Conservation (phyloP, 2,888 invertebrate species). For the Lasioglossum oenotherae region DNA sequence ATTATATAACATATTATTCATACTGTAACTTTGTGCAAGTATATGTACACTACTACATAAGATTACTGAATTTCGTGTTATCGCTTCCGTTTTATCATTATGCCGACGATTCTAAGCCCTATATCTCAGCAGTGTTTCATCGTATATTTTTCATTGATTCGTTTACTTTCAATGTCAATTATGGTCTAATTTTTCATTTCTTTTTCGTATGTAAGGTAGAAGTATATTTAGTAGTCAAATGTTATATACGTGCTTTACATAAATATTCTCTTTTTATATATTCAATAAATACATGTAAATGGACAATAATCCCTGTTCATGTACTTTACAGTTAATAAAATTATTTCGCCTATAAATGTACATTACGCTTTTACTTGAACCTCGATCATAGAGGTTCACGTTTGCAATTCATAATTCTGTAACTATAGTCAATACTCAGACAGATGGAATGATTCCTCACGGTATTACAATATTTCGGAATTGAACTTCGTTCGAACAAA, state of each 20-base stretch:
- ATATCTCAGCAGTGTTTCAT: background rate
- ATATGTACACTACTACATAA: slow-evolving; percentile 22
- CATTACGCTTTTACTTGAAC: slow-evolving; percentile 36
- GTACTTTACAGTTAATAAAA: slow-evolving; percentile 42
- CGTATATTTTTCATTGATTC: background rate
- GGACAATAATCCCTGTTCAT: slow-evolving; percentile 28
- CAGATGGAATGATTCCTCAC: slow-evolving; percentile 64
- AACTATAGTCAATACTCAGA: slow-evolving; percentile 30
- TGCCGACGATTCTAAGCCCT: background rate
- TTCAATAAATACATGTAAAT: slow-evolving; percentile 34
- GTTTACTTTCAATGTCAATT: slow-evolving; percentile 25
- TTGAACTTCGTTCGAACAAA: slow-evolving; percentile 37
- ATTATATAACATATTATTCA: slow-evolving; percentile 12
- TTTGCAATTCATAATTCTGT: slow-evolving; percentile 38
- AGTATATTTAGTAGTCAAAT: slow-evolving; percentile 30
- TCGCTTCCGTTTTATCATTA: background rate
- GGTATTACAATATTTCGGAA: slow-evolving; percentile 45
- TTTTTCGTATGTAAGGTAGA: slow-evolving; percentile 11
- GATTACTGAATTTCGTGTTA: slow-evolving; percentile 2
- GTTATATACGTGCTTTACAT: slow-evolving; percentile 30
- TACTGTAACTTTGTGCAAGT: slow-evolving; percentile 33
- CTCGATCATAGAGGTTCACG: slow-evolving; percentile 16
- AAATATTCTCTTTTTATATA: slow-evolving; percentile 39
- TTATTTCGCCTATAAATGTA: slow-evolving; percentile 61
- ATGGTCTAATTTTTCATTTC: slow-evolving; percentile 26